phyloP scores from a whole-genome alignment of 2,113 vertebrate species.

The rabbit (Oryctolagus cuniculus) region mOryCun1.1 NC_091440.1:56288001-56288500 shows the following conservation, averaged over 20 bases:
- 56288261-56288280: neutral
- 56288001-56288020: no score
- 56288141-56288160: neutral
- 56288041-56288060: no score
- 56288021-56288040: no score
- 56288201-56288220: neutral
- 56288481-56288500: neutral
- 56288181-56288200: no score
- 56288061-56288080: no score
- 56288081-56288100: neutral
- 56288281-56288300: neutral
- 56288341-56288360: neutral
- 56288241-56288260: neutral
- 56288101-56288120: neutral
- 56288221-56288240: neutral
- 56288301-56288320: neutral
- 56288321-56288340: neutral
- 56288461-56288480: neutral
- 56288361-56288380: neutral
- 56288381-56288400: neutral
- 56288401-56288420: neutral
- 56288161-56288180: neutral
- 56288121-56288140: neutral
- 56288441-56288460: neutral
- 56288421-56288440: neutral